phyloP scores from a whole-genome alignment of 2,888 invertebrate species.

The Acanthosepion lycidas region DNA sequence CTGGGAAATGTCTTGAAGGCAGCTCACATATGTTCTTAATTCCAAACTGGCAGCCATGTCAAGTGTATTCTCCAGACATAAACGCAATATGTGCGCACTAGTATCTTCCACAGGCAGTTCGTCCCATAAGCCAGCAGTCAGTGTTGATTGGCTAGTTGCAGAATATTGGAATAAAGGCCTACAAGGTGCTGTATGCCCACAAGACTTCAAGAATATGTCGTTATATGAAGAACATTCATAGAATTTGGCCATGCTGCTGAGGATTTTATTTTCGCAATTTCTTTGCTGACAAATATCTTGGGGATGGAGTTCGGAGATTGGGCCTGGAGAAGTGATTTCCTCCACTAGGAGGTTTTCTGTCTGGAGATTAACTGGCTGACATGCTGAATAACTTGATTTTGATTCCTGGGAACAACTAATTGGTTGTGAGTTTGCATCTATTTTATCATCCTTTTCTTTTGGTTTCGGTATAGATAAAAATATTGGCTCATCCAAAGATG shows the following conservation, averaged over 20 bases:
- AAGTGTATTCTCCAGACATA: background rate
- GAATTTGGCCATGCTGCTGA: background rate
- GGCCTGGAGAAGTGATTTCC: background rate
- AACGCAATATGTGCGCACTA: background rate
- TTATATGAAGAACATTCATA: constrained; percentile 24
- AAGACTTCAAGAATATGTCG: background rate
- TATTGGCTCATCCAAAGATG: constrained; percentile 57
- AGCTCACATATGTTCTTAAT: background rate
- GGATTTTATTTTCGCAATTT: background rate
- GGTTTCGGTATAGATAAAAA: background rate
- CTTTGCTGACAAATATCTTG: background rate
- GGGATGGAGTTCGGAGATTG: background rate
- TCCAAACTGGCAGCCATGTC: background rate
- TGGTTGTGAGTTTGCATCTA: background rate
- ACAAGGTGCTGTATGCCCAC: background rate
- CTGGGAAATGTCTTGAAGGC: background rate
- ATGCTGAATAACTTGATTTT: background rate
- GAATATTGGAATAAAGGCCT: background rate
- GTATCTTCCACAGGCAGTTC: background rate
- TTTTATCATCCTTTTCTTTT: background rate
- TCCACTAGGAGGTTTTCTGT: background rate
- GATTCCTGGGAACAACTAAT: background rate
- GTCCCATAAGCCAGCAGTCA: background rate
- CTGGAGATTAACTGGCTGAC: background rate
- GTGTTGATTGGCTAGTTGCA: background rate